Evolutionary conservation across 2,888 invertebrate genomes (phyloP), one percentile per base, ranked within the genome.

Genomic region (Anodontia alba): DNA sequence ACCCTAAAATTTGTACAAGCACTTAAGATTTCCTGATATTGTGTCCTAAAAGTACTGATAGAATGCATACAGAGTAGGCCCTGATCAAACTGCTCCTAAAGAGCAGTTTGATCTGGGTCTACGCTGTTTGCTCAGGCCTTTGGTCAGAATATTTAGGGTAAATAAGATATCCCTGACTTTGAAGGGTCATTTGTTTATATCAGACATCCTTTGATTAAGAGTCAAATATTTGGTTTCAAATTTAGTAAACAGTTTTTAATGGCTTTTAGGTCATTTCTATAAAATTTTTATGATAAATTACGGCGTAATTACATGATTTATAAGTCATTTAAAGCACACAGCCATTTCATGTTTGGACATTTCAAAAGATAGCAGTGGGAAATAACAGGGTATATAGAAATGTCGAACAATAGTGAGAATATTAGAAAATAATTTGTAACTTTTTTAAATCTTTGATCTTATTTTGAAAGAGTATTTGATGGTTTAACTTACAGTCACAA

Each of bases 191-290:
- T 62, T 62, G 62, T 62, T 62, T 62, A 62, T 62, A 20, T 17
- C 31, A 33, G 62, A 7, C 62, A 54, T 23, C 62, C 70, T 49
- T 46, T 46, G 70, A 70, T 46, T 70, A 70, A 49, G 43, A 26
- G 49, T 70, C 31, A 70, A 70, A 70, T 70, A 70, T 70, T 70
- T 70, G 70, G 70, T 70, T 70, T 70, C 49, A 70, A 46, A 70
- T 70, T 46, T 70, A n/a, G 70, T 70, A 43, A 70, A 70, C 70
- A 70, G 31, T 33, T 70, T 70, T 70, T 46, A 46, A 31, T 70
- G 49, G 70, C 33, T 70, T 62, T 70, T 23, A 46, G 70, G 49
- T 70, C 49, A 49, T 70, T 70, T 29, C 49, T 49, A 43, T 29
- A 46, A 46, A 46, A 70, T 46, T 33, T 62, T 46, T 70, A 43